These are phyloP conservation scores for Rhamphomyia laevipes DNA, from an alignment of 2,888 invertebrate species.

Conservation along the genomic window DNA sequence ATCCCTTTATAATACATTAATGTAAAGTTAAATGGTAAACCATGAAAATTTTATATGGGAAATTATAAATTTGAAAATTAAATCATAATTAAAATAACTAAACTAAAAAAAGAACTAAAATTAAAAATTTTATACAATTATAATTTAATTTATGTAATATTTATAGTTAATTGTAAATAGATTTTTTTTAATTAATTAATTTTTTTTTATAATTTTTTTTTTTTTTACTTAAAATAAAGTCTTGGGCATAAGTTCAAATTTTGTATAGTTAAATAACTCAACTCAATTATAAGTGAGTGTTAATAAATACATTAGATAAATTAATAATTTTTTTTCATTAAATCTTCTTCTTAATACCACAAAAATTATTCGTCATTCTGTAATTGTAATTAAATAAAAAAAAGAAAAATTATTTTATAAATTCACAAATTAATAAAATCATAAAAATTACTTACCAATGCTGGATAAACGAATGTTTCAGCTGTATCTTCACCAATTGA, in stretches of 20 bases:
- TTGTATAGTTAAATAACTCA: background rate
- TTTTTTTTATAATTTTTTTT: too few relatives aligned
- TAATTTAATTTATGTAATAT: background rate
- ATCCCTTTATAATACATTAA: too few relatives aligned
- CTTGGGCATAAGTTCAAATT: background rate
- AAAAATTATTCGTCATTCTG: slow-evolving; percentile 9
- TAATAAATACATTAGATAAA: too few relatives aligned
- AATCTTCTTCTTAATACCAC: background rate
- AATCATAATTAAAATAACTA: background rate
- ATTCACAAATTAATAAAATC: slow-evolving; percentile 1
- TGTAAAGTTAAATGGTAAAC: too few relatives aligned
- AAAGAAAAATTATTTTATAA: background rate
- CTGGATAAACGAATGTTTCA: slow-evolving; percentile 64
- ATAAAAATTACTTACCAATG: slow-evolving; percentile 30
- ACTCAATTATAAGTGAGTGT: too few relatives aligned
- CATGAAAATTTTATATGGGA: too few relatives aligned
- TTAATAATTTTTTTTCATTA: background rate
- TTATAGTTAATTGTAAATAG: too few relatives aligned
- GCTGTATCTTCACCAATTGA: slow-evolving; percentile 48
- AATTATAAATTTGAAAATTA: background rate
- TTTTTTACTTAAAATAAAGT: background rate
- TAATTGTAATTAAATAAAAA: background rate
- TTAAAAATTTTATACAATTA: background rate
- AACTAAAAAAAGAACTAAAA: background rate
- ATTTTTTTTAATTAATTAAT: too few relatives aligned